These are phyloP conservation scores for Oligia fasciuncula DNA, from an alignment of 2,888 invertebrate genomes.

Conservation along the genomic window DNA sequence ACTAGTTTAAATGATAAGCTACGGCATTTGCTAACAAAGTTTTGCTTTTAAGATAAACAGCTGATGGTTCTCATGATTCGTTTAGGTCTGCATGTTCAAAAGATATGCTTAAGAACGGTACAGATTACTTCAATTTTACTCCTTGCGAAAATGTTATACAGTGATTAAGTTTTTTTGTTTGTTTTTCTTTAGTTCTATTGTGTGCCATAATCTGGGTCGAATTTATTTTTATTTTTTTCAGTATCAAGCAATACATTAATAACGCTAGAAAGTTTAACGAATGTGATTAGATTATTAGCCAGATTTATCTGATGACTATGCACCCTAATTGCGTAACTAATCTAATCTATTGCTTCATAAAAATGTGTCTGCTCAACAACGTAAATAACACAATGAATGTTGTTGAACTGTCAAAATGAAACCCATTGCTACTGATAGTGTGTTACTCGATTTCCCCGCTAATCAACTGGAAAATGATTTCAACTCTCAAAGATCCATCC, in stretches of 20 bases:
- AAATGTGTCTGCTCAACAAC: too few relatives aligned
- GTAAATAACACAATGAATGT: too few relatives aligned
- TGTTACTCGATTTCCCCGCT: too few relatives aligned
- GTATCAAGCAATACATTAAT: neutral
- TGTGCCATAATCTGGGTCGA: neutral
- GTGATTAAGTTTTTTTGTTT: neutral
- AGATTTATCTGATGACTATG: neutral
- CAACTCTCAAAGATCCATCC: slow-evolving; percentile 1
- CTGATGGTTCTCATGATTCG: slow-evolving; percentile 12
- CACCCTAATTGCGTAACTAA: too few relatives aligned
- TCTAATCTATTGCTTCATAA: too few relatives aligned
- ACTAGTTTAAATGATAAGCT: slow-evolving; percentile 17
- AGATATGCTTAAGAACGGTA: neutral
- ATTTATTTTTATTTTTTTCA: neutral
- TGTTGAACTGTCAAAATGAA: too few relatives aligned
- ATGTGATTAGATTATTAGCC: neutral
- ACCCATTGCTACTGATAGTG: too few relatives aligned
- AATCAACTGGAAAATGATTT: neutral
- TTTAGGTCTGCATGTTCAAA: slow-evolving; percentile 14
- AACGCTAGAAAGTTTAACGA: neutral
- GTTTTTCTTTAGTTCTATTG: neutral
- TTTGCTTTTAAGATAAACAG: slow-evolving; percentile 27
- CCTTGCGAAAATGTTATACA: neutral
- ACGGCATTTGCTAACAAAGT: neutral
- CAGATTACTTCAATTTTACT: neutral